phyloP scores from a whole-genome alignment of 1,140 invertebrate genomes.

The Nasonia vitripennis region DNA sequence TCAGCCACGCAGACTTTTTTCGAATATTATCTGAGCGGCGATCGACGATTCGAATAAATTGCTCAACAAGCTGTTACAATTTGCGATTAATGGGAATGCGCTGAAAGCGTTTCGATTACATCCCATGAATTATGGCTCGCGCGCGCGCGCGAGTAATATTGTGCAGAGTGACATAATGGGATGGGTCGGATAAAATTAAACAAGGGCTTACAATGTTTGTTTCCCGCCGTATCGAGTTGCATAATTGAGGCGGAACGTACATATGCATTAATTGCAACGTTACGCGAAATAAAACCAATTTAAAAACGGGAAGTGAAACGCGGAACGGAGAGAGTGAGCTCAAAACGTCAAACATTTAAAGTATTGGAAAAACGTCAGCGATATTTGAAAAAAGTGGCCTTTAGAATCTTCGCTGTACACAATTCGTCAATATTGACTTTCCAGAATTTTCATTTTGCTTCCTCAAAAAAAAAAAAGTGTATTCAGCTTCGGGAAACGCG shows the following conservation, averaged over 20 bases:
- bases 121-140: slow-evolving; percentile 1
- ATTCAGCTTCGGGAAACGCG: too few relatives aligned
- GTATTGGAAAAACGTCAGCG: neutral
- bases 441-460: neutral
- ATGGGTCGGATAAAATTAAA: neutral
- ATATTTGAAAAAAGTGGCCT: neutral
- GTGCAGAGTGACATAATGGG: neutral
- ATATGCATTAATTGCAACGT: too few relatives aligned
- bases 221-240: too few relatives aligned
- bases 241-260: too few relatives aligned
- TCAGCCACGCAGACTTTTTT: too few relatives aligned
- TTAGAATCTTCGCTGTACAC: neutral
- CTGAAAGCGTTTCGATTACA: neutral
- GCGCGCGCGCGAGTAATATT: neutral
- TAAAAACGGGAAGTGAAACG: too few relatives aligned
- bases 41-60: too few relatives aligned
- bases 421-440: neutral
- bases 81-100: neutral
- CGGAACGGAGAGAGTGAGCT: too few relatives aligned
- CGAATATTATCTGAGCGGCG: too few relatives aligned
- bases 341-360: neutral
- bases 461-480: too few relatives aligned
- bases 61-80: too few relatives aligned
- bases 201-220: neutral
- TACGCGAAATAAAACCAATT: too few relatives aligned